Evolutionary conservation across 92 coral and sea anemone genomes (phyloP).

Genomic region (Palythoa grandiflora): DNA sequence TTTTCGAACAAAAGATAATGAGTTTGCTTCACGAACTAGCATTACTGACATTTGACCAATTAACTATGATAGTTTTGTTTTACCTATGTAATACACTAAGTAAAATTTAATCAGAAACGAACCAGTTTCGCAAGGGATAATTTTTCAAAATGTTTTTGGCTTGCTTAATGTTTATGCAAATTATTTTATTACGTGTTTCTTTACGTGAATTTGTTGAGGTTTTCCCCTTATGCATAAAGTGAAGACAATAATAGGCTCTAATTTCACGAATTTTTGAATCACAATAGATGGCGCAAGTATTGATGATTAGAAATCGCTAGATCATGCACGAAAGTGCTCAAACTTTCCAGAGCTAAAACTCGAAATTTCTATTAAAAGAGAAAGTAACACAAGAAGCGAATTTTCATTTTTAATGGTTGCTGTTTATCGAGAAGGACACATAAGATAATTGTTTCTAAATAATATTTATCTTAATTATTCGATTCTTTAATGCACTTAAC

Average conservation of each 20-base stretch:
- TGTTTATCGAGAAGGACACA: too few species aligned
- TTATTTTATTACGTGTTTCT: background rate
- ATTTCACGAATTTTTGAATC: background rate
- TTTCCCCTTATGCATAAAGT: background rate
- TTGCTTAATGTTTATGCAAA: background rate
- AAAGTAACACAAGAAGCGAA: too few species aligned
- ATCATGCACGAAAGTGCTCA: background rate
- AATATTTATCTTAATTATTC: too few species aligned
- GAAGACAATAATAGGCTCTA: background rate
- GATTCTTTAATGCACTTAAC: too few species aligned
- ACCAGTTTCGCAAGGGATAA: too few species aligned
- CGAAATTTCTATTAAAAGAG: too few species aligned
- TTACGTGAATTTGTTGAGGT: background rate
- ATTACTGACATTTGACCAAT: background rate
- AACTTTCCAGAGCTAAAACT: background rate
- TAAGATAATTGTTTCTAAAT: too few species aligned
- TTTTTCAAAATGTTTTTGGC: background rate
- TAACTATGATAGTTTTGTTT: background rate
- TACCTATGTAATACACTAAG: background rate
- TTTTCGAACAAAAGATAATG: too few species aligned
- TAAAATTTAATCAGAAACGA: too few species aligned
- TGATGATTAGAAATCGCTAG: background rate
- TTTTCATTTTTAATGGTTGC: too few species aligned
- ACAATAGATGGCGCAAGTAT: background rate
- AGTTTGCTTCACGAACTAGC: background rate